phyloP scores from a whole-genome alignment of 1,140 invertebrate species.

The Euura lappo region DNA sequence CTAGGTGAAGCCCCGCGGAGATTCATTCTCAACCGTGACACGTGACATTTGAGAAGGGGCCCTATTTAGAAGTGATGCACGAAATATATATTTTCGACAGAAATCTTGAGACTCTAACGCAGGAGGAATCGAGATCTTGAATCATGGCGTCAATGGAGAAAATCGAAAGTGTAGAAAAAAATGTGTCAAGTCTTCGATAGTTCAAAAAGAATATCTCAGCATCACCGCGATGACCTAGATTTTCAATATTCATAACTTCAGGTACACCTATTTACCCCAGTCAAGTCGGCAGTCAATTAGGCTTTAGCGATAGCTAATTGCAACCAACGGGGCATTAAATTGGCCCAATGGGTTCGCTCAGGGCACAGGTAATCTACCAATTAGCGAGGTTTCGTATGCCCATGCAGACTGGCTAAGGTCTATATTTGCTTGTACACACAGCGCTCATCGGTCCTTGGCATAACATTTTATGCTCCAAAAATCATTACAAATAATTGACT shows the following conservation, averaged over 20 bases:
- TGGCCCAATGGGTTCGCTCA: conserved; percentile 1
- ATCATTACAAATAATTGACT: too few species aligned
- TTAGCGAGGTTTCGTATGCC: background rate
- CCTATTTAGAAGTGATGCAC: background rate
- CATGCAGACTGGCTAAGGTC: background rate
- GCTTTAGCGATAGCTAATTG: background rate
- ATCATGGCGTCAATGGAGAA: too few species aligned
- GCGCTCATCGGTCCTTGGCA: too few species aligned
- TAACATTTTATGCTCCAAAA: too few species aligned
- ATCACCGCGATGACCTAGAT: too few species aligned
- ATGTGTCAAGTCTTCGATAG: too few species aligned
- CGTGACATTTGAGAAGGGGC: background rate
- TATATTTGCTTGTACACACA: too few species aligned
- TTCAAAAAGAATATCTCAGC: too few species aligned
- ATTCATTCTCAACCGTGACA: background rate
- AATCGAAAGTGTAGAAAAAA: too few species aligned
- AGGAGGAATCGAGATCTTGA: too few species aligned
- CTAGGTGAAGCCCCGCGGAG: background rate
- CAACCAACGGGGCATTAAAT: conserved; percentile 2
- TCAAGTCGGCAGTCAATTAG: background rate
- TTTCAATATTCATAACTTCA: too few species aligned
- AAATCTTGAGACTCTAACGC: too few species aligned
- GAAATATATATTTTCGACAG: background rate
- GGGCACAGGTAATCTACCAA: background rate
- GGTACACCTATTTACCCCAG: background rate